Percentiles rank a stretch among this genome's conserved stretches.
Evolutionary conservation across 2,113 vertebrate genomes (phyloP).

Genomic region (Gavia stellata): DNA sequence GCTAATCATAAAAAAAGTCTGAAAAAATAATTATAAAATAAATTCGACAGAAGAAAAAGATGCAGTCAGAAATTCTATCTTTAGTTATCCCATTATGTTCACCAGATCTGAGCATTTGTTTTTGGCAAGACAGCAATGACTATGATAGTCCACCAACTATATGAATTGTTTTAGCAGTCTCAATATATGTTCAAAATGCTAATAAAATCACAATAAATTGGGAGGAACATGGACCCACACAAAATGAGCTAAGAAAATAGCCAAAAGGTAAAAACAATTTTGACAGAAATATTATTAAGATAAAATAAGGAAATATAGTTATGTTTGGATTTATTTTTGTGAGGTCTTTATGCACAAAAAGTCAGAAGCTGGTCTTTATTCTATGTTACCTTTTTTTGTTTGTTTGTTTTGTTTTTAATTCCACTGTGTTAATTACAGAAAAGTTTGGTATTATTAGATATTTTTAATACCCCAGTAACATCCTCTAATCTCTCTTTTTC

Average conservation of each 20-base stretch:
- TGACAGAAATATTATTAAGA: background rate
- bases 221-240: rapidly evolving
- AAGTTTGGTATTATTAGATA: constrained; percentile 23
- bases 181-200: background rate
- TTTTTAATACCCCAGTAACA: constrained; percentile 51
- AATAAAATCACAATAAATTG: background rate
- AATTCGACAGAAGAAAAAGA: background rate
- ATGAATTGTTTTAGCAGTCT: background rate
- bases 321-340: background rate
- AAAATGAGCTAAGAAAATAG: background rate
- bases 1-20: background rate
- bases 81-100: background rate
- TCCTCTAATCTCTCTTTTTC: constrained; percentile 49
- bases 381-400: background rate
- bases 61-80: background rate
- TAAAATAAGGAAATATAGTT: background rate
- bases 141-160: background rate
- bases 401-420: background rate
- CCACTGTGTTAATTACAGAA: constrained; percentile 32
- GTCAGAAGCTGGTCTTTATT: background rate
- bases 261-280: background rate
- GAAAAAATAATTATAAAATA: background rate
- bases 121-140: background rate
- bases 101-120: background rate
- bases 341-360: background rate